These are phyloP conservation scores for Papilio helenus DNA, from an alignment of 1,140 invertebrate species.

Conservation along the genomic window DNA sequence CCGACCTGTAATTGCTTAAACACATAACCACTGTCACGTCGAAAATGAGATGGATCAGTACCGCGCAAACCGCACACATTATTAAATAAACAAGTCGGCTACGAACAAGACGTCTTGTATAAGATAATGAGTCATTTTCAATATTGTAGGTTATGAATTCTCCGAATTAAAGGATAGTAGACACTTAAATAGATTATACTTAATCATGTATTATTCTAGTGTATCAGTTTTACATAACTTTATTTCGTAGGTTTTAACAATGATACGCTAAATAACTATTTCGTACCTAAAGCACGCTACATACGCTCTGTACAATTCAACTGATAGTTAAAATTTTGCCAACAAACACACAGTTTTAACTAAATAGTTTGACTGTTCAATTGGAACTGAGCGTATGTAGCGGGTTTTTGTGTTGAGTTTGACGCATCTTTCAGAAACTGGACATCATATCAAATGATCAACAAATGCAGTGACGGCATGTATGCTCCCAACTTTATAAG, in stretches of 20 bases:
- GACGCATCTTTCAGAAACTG: background rate
- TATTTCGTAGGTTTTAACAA: no score
- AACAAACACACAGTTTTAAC: no score
- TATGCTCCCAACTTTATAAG: background rate
- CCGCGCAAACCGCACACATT: slow-evolving; percentile 13
- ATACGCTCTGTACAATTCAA: no score
- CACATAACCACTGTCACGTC: slow-evolving; percentile 54
- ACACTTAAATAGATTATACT: background rate
- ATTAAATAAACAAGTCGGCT: slow-evolving; percentile 34
- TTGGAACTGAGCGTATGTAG: no score
- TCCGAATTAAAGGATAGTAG: background rate
- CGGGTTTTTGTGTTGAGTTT: background rate
- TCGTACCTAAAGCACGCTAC: no score
- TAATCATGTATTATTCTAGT: background rate
- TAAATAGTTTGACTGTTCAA: no score
- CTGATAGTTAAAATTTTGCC: no score
- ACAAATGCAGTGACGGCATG: background rate
- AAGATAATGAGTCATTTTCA: slow-evolving; percentile 16
- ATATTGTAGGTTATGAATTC: slow-evolving; percentile 16
- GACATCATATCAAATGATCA: background rate
- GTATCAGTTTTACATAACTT: background rate
- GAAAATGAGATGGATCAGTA: slow-evolving; percentile 40
- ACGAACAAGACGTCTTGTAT: slow-evolving; percentile 1
- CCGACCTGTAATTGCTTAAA: slow-evolving; percentile 57
- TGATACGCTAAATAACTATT: no score